Evolutionary conservation across 2,888 invertebrate genomes (phyloP), one percentile per base, ranked within the genome.

Genomic region (Caenorhabditis sinica): DNA sequence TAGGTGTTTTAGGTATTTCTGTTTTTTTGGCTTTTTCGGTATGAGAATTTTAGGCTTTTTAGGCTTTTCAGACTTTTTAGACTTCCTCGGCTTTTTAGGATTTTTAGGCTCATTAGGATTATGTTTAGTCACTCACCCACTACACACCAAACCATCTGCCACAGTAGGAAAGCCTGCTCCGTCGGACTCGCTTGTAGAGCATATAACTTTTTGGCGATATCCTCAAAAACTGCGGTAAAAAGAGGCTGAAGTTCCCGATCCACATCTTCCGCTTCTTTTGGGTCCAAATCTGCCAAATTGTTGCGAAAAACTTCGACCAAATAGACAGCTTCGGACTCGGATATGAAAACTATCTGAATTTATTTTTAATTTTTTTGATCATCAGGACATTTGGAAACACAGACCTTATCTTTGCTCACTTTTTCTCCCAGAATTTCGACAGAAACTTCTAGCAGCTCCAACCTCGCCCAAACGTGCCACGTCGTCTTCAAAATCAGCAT

Each of bases 391-490:
- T n/a, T 20, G 2, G 3, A 33, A 30, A 40, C 1, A 8, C 45
- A 23, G 9, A 77, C 76, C 69, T 43, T 77, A 5, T 79, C 71
- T 0, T 9, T 45, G 17, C 51, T 28, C 1, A 65, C 63, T 33
- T 65, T 30, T 1, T 71, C 56, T 8, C 71, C 71, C 15, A 79
- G 65, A 40, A 79, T 43, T 30, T 79, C 71, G 20, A 79, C 65
- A 0, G 79, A 65, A 30, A 71, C 63, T 20, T 33, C n/a, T n/a
- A 79, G 43, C 15, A 71, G 45, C 17, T 79, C 65, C 23, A 79
- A 20, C 13, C 71, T 23, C 11, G 49, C 69, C 79, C 79, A 79
- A 20, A 71, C 79, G 15, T 79, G 71, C 79, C 79, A 79, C 71
- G 71, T 63, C 15, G 63, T 61, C 20, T 69, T 71, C 56, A 71